Base-by-base conservation (phyloP, 2,797 vertebrate genomes). In the Danio albolineatus region DNA sequence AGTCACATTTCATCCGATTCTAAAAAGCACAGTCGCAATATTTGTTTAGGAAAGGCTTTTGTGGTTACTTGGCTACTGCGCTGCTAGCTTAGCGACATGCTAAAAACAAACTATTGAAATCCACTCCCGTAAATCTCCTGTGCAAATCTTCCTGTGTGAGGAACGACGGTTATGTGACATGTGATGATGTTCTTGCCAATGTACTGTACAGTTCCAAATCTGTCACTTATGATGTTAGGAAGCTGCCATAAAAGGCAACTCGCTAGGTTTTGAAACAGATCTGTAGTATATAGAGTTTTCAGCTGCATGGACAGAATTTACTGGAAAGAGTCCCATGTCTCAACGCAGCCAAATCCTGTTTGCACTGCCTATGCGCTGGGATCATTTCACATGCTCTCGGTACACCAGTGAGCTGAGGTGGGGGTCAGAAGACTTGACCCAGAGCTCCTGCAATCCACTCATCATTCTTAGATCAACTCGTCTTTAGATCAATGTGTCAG, bases 401-500 rank as follows among this genome's bases (percentile, higher is more conserved):
- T 48, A 67, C 75, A 46, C 10, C 39, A 16, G 21, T 21, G 67
- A 77, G 53, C 41, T 38, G n/a, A 69, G 53, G 21, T 14, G 5
- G 65, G 44, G 16, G 10, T 44, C 56, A 65, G 48, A 51, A 46
- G 64, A 36, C 49, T 21, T 44, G 59, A 19, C 16, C 41, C 39
- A 60, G 54, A 75, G 9, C 21, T 79, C 43, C 7, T 28, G 14
- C 17, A 4, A 56, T 53, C n/a, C 4, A 38, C 65, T 21, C 41
- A 48, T 48, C 48, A 43, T 60, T 46, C 60, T 51, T 8, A 21
- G 39, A 80, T 64, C 46, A 57, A 75, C 48, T 28, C 5, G 14
- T 17, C 36, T 67, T 54, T 66, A 28, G 19, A 81, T 88, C 86
- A 86, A 78, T 87, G 89, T 91, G 90, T 91, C 88, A 90, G 88